Conservation (phyloP, 2,888 invertebrate genomes). For the Megaustenia siamemsis region DNA sequence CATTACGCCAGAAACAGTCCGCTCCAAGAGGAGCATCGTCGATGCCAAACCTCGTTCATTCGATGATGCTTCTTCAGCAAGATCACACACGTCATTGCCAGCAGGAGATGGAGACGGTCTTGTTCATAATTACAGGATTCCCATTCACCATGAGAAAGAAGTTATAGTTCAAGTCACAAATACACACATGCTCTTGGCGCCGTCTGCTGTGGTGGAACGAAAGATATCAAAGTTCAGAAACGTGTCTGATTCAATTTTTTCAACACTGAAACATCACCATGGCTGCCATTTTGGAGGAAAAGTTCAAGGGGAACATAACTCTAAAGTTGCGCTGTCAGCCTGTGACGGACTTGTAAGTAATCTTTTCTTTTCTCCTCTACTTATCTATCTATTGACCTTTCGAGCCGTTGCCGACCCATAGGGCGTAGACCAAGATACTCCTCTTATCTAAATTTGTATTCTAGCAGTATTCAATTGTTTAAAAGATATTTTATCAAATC, state of each 20-base stretch:
- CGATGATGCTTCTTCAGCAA: background rate
- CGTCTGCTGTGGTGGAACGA: constrained; percentile 87
- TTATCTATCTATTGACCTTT: too few relatives aligned
- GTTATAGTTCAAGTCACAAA: constrained; percentile 81
- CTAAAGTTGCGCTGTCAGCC: constrained; percentile 88
- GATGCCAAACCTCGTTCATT: background rate
- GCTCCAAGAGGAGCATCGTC: constrained; percentile 57
- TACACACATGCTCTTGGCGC: constrained; percentile 85
- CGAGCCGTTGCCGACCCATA: too few relatives aligned
- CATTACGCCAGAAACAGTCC: constrained; percentile 58
- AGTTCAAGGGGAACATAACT: constrained; percentile 86
- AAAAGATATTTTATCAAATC: too few relatives aligned
- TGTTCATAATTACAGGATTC: constrained; percentile 71
- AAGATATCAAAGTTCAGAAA: constrained; percentile 80
- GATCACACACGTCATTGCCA: background rate
- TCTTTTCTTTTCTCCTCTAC: too few relatives aligned
- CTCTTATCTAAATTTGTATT: too few relatives aligned
- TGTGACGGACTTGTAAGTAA: constrained; percentile 90
- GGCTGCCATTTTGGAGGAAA: constrained; percentile 89
- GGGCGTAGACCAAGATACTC: too few relatives aligned
- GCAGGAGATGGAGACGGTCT: background rate
- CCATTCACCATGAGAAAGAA: constrained; percentile 65
- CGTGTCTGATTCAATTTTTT: constrained; percentile 69
- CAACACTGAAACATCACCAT: constrained; percentile 73
- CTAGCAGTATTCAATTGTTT: too few relatives aligned